A percentile compares a stretch with the other conserved stretches of the same genome.
phyloP scores from a whole-genome alignment of 2,797 vertebrate species.

The Brotula barbata region DNA sequence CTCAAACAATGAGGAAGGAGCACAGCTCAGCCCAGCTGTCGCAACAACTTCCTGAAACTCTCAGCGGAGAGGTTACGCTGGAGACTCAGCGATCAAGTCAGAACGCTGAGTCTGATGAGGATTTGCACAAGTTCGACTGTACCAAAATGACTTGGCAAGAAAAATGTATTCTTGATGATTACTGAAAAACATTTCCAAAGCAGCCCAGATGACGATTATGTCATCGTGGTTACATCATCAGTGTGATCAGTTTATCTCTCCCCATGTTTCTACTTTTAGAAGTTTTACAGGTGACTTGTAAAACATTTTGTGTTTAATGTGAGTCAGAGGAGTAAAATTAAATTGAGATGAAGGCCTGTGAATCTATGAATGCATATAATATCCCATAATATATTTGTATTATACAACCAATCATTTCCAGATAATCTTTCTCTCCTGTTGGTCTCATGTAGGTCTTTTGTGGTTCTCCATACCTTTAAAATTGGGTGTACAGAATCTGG shows the following conservation, averaged over 20 bases:
- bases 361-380: no score
- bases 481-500: conserved; percentile 15
- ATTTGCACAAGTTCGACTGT: not conserved
- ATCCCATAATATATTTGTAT: no score
- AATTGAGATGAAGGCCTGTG: no score
- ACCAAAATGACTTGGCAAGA: not conserved
- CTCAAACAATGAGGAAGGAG: conserved; percentile 67
- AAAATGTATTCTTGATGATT: not conserved
- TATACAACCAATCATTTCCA: not conserved
- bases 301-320: no score
- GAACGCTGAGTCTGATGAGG: not conserved
- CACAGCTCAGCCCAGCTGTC: conserved; percentile 51
- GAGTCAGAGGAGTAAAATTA: no score
- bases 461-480: conserved; percentile 9
- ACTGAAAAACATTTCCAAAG: conserved; percentile 5
- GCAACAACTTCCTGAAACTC: conserved; percentile 67
- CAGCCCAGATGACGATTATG: not conserved
- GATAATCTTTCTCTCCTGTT: no score
- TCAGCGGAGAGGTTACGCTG: conserved; percentile 39
- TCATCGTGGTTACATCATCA: not conserved
- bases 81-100: conserved; percentile 29
- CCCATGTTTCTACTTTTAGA: not conserved
- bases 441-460: no score
- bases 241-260: no score
- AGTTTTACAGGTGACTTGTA: not conserved